A percentile compares a stretch with the other conserved stretches of the same genome.
Conservation (phyloP, 2,888 invertebrate genomes). For the Platycnemis pennipes region DNA sequence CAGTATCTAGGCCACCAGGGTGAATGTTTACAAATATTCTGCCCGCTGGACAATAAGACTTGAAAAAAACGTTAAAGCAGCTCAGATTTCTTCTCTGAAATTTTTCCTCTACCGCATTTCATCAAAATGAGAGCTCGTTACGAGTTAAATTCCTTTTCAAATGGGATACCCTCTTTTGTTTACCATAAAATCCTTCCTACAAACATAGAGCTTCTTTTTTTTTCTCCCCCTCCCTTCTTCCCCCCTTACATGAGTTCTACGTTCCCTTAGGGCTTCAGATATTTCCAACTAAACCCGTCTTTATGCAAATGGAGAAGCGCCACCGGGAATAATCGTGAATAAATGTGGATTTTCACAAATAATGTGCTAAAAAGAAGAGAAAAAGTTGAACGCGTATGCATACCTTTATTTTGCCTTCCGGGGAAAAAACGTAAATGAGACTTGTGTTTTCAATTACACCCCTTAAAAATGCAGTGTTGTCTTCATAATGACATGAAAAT, state of each 20-base stretch:
- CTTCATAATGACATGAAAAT: too few species aligned
- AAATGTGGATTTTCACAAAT: neutral
- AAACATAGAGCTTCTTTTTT: neutral
- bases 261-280: neutral
- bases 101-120: neutral
- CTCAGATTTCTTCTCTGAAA: slow-evolving; percentile 13
- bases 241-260: neutral
- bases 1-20: neutral
- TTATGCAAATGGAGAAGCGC: neutral
- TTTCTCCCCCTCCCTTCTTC: neutral
- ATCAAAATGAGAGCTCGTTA: slow-evolving; percentile 11
- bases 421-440: neutral
- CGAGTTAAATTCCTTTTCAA: slow-evolving; percentile 24
- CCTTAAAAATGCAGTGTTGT: neutral
- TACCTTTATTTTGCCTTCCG: neutral
- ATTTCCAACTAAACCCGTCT: neutral
- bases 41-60: neutral
- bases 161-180: slow-evolving; percentile 6
- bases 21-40: neutral
- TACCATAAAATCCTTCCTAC: neutral
- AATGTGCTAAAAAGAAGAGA: neutral
- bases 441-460: neutral
- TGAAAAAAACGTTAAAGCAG: neutral
- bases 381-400: neutral
- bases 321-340: neutral